These are phyloP conservation scores for Lithophane ornitopus DNA, from an alignment of 2,888 invertebrate species.

Conservation along the genomic window DNA sequence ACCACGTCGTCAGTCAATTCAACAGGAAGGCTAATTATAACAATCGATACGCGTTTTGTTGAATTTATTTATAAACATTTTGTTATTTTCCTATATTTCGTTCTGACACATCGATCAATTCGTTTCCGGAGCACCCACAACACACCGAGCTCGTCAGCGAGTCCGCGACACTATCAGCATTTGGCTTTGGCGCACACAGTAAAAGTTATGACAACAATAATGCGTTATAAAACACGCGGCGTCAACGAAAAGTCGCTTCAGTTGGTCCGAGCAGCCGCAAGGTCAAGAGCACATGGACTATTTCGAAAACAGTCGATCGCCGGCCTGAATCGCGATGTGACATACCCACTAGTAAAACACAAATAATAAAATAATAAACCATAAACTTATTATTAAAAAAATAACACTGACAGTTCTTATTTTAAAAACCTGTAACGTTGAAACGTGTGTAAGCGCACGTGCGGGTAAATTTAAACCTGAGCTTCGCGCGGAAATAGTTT, in stretches of 20 bases:
- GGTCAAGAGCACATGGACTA: slow-evolving; percentile 87
- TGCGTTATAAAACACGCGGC: slow-evolving; percentile 87
- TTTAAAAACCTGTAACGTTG: slow-evolving; percentile 56
- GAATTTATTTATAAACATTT: slow-evolving; percentile 36
- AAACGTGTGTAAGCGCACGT: slow-evolving; percentile 64
- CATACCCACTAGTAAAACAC: slow-evolving; percentile 70
- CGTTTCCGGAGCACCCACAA: slow-evolving; percentile 55
- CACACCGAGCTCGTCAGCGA: slow-evolving; percentile 5
- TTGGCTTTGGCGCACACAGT: slow-evolving; percentile 72
- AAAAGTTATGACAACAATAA: slow-evolving; percentile 89
- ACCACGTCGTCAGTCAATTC: neutral
- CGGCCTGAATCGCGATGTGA: slow-evolving; percentile 79
- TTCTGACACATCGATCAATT: slow-evolving; percentile 26
- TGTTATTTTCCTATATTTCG: slow-evolving; percentile 30
- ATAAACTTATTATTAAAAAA: slow-evolving; percentile 41
- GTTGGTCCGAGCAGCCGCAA: slow-evolving; percentile 84
- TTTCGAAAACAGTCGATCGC: slow-evolving; percentile 84
- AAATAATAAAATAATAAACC: slow-evolving; percentile 64
- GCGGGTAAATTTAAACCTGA: slow-evolving; percentile 79
- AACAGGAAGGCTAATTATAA: slow-evolving; percentile 28
- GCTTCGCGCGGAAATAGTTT: slow-evolving; percentile 70
- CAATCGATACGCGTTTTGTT: slow-evolving; percentile 11
- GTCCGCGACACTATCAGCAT: slow-evolving; percentile 52
- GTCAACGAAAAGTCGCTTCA: slow-evolving; percentile 86
- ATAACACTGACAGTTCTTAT: slow-evolving; percentile 60